phyloP scores from a whole-genome alignment of 2,797 vertebrate species.

The Pelobates cultripes region DNA sequence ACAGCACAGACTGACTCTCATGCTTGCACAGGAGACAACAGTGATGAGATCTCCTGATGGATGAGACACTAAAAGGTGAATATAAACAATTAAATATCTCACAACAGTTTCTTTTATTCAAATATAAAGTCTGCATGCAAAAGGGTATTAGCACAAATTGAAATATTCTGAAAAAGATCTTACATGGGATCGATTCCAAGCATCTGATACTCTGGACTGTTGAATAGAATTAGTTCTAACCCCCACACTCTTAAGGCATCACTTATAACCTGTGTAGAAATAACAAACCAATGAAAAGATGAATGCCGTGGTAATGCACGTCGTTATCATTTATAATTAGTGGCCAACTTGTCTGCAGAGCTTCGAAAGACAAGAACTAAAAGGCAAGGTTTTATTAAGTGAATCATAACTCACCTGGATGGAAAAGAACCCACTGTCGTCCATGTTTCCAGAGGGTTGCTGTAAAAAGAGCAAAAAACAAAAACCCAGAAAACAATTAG shows the following conservation, averaged over 20 bases:
- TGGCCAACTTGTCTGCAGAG: too few species aligned
- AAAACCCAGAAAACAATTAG: background rate
- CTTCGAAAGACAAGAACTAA: too few species aligned
- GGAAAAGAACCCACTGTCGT: slow-evolving; percentile 98
- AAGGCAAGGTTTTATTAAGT: too few species aligned
- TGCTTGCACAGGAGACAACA: too few species aligned
- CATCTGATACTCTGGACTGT: slow-evolving; percentile 96
- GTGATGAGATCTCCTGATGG: too few species aligned
- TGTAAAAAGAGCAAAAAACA: slow-evolving; percentile 63
- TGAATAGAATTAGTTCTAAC: slow-evolving; percentile 96
- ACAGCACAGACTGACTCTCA: too few species aligned
- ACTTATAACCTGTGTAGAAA: slow-evolving; percentile 91
- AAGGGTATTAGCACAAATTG: background rate
- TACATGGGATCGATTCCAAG: slow-evolving; percentile 95
- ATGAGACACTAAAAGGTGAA: too few species aligned
- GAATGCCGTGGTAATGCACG: slow-evolving; percentile 7
- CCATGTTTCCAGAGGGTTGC: slow-evolving; percentile 99
- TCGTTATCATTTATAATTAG: too few species aligned
- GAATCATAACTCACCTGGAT: slow-evolving; percentile 85
- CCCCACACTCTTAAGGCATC: slow-evolving; percentile 98
- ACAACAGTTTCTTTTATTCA: too few species aligned
- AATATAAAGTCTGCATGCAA: too few species aligned
- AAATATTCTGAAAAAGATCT: slow-evolving; percentile 62
- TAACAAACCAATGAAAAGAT: slow-evolving; percentile 56
- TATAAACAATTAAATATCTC: too few species aligned